phyloP scores from a whole-genome alignment of 2,113 vertebrate genomes.

The Sitta europaea region DNA sequence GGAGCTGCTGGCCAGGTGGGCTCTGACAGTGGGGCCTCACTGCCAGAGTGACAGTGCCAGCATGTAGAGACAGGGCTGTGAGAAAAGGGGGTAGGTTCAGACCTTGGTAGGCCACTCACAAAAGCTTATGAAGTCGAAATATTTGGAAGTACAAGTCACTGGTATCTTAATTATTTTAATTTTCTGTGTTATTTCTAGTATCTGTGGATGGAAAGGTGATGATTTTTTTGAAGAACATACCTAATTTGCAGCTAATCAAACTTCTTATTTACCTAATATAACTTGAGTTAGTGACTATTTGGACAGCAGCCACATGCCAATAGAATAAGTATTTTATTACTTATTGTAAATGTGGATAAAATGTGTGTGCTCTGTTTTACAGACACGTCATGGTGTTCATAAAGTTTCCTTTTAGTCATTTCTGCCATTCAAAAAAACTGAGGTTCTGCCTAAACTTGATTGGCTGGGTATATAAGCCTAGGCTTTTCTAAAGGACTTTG shows the following conservation, averaged over 20 bases:
- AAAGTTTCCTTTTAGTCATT: neutral
- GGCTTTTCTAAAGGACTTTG: neutral
- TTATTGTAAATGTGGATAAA: neutral
- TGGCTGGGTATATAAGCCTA: neutral
- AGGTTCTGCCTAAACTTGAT: neutral
- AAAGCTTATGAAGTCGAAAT: neutral
- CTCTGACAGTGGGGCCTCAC: neutral
- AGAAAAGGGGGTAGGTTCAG: neutral
- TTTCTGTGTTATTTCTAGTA: neutral
- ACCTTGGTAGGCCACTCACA: neutral
- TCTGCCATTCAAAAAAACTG: neutral
- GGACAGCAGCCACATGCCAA: neutral
- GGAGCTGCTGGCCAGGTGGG: neutral
- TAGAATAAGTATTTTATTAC: neutral
- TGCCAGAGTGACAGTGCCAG: neutral
- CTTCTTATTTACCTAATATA: neutral
- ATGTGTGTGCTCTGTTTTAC: neutral
- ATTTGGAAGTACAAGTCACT: neutral
- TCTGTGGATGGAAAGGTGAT: neutral
- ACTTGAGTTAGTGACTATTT: neutral
- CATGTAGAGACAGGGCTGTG: too few relatives aligned
- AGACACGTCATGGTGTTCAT: neutral
- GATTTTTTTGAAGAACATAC: neutral
- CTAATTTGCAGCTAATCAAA: neutral
- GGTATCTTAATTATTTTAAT: neutral